Evolutionary conservation across 2,797 vertebrate genomes (phyloP).

Genomic region (Nyctalus aviator): DNA sequence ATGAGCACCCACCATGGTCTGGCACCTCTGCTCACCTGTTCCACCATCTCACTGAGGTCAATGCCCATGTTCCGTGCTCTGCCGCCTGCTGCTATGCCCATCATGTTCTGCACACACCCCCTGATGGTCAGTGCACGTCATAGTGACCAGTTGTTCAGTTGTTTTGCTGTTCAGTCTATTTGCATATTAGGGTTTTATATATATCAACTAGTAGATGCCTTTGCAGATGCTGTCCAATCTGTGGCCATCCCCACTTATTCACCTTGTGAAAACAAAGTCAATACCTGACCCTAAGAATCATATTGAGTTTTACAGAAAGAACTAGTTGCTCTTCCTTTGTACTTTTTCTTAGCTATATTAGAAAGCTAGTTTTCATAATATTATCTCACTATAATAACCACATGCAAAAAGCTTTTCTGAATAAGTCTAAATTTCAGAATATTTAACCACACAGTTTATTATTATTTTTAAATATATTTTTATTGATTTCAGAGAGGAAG

Average conservation of each 20-base stretch:
- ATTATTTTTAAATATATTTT: no score
- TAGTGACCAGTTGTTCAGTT: no score
- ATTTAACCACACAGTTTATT: neutral
- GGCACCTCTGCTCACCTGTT: no score
- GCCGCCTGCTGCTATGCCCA: no score
- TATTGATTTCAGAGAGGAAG: no score
- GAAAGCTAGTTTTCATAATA: neutral
- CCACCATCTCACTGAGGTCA: no score
- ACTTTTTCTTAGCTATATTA: constrained; percentile 9
- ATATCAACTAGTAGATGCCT: neutral
- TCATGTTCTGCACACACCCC: no score
- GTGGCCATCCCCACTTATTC: neutral
- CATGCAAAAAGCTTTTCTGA: neutral
- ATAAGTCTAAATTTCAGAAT: neutral
- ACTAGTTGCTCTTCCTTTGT: neutral
- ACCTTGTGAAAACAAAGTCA: constrained; percentile 30
- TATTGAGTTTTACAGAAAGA: neutral
- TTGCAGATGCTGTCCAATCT: neutral
- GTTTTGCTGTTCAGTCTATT: no score
- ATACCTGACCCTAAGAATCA: neutral
- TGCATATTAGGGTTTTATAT: no score
- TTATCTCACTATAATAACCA: neutral
- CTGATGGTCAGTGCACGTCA: no score
- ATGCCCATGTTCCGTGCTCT: no score
- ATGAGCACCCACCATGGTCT: no score